A percentile compares a stretch with the other conserved stretches of the same genome.
These are phyloP conservation scores for Periophthalmus magnuspinnatus DNA, from an alignment of 2,797 vertebrate species.

Conservation along the genomic window DNA sequence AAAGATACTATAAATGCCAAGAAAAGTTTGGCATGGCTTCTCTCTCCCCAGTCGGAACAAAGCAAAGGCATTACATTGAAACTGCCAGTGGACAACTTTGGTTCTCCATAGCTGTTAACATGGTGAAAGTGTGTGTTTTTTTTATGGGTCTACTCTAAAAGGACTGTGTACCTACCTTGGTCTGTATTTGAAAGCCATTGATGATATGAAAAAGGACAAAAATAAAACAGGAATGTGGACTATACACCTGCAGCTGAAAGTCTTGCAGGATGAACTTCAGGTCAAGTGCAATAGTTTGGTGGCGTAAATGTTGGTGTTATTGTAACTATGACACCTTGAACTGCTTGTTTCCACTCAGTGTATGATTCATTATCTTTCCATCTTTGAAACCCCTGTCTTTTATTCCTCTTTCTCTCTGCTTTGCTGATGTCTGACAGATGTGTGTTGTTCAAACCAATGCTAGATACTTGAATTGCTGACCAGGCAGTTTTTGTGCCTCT, in stretches of 20 bases:
- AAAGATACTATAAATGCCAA: constrained; percentile 27
- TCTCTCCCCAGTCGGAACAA: constrained; percentile 26
- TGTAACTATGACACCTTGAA: constrained; percentile 53
- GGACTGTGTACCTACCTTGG: constrained; percentile 1
- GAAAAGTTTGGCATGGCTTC: constrained; percentile 16
- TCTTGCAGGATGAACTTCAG: constrained; percentile 27
- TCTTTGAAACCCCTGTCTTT: constrained; percentile 29
- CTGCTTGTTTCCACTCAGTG: constrained; percentile 62
- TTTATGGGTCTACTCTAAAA: constrained; percentile 13
- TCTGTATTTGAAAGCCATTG: background rate
- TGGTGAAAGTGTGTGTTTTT: constrained; percentile 32
- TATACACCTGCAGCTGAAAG: constrained; percentile 20
- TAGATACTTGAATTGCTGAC: constrained; percentile 76
- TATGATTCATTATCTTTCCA: constrained; percentile 52
- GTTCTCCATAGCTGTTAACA: constrained; percentile 24
- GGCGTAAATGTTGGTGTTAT: constrained; percentile 36
- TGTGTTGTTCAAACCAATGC: constrained; percentile 65
- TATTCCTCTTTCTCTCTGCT: constrained; percentile 49
- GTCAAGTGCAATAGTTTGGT: constrained; percentile 54
- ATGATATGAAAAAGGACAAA: constrained; percentile 6
- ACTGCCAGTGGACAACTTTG: constrained; percentile 51
- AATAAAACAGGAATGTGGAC: constrained; percentile 19
- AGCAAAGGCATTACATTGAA: constrained; percentile 22
- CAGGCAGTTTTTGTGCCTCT: constrained; percentile 71
- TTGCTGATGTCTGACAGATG: constrained; percentile 68